Evolutionary conservation across 2,888 invertebrate species (phyloP).

Genomic region (Apamea anceps): DNA sequence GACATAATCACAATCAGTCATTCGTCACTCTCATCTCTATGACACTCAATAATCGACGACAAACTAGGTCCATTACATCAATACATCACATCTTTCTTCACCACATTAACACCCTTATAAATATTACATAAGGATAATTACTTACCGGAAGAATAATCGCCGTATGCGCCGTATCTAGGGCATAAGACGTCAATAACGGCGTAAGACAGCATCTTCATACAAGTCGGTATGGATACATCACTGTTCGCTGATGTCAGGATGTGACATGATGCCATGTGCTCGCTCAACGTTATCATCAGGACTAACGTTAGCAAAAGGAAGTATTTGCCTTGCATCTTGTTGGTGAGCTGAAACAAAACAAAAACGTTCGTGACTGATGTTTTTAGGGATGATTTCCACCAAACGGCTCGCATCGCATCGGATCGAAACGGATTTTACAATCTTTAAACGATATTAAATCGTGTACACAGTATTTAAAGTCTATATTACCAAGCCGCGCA

Average conservation of each 20-base stretch:
- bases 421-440: too few relatives aligned
- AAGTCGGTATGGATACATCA: slow-evolving; percentile 67
- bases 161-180: slow-evolving; percentile 62
- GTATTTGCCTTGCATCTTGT: slow-evolving; percentile 72
- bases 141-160: slow-evolving; percentile 71
- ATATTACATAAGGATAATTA: slow-evolving; percentile 45
- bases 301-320: slow-evolving; percentile 60
- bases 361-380: not conserved
- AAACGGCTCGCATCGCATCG: too few relatives aligned
- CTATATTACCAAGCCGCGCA: too few relatives aligned
- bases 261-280: slow-evolving; percentile 70
- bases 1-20: slow-evolving; percentile 20
- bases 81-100: slow-evolving; percentile 20
- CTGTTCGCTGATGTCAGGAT: slow-evolving; percentile 72
- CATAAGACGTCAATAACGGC: slow-evolving; percentile 70
- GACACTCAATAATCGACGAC: slow-evolving; percentile 10
- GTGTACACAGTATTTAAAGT: too few relatives aligned
- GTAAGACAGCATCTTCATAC: slow-evolving; percentile 68
- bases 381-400: too few relatives aligned
- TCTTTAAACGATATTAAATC: too few relatives aligned
- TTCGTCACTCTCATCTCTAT: slow-evolving; percentile 12
- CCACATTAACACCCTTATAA: slow-evolving; percentile 43
- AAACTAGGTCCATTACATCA: slow-evolving; percentile 52
- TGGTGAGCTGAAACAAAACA: slow-evolving; percentile 57
- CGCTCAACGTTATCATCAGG: slow-evolving; percentile 68